Evolutionary conservation across 2,797 vertebrate genomes (phyloP).

Genomic region (Acanthiza pusilla): DNA sequence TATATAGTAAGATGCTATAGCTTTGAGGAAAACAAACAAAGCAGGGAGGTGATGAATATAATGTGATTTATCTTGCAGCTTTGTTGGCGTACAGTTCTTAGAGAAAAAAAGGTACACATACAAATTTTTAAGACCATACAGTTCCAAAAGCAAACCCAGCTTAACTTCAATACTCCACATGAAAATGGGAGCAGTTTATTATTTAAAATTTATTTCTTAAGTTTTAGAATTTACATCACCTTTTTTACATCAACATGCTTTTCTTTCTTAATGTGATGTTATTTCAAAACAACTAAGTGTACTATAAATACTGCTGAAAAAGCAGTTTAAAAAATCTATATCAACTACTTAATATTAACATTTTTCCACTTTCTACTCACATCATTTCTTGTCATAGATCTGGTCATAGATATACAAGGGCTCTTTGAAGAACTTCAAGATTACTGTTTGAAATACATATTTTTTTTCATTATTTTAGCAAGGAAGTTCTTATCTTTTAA

Average conservation of each 20-base stretch:
- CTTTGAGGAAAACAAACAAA: neutral
- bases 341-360: neutral
- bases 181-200: neutral
- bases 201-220: neutral
- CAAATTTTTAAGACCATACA: neutral
- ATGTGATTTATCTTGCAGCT: neutral
- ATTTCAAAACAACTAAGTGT: neutral
- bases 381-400: neutral
- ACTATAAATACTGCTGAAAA: neutral
- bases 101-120: neutral
- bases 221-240: neutral
- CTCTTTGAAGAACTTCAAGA: neutral
- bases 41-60: neutral
- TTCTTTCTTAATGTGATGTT: neutral
- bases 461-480: neutral
- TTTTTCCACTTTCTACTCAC: neutral
- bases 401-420: neutral
- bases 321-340: neutral
- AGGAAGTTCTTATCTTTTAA: neutral
- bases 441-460: neutral
- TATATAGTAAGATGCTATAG: neutral
- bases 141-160: neutral
- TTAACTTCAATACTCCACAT: neutral
- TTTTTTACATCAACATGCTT: neutral
- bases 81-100: neutral